A percentile compares a stretch with the other conserved stretches of the same genome.
Evolutionary conservation across 2,113 vertebrate genomes (phyloP).

Genomic region (Eleginops maclovinus): DNA sequence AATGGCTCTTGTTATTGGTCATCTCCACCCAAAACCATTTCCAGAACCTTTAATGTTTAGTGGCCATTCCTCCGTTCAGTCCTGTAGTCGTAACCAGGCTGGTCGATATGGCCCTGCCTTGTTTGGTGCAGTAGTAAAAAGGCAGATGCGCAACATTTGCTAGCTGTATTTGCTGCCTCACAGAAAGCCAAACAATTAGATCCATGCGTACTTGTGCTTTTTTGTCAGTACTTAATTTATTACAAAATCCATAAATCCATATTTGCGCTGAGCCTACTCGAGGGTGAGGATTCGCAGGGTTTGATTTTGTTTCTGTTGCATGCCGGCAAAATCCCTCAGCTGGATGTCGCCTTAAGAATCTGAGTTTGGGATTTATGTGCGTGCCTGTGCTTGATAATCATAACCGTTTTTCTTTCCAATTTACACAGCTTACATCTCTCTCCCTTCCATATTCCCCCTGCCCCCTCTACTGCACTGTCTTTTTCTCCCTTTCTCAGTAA

Average conservation of each 20-base stretch:
- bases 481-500: conserved; percentile 81
- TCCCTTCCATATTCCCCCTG: conserved; percentile 23
- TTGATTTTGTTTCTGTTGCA: conserved; percentile 40
- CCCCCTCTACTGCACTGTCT: conserved; percentile 26
- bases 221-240: conserved; percentile 23
- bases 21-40: conserved; percentile 3
- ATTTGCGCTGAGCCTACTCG: conserved; percentile 37
- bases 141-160: conserved; percentile 13
- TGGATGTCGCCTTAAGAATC: conserved; percentile 46
- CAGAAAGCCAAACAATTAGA: conserved; percentile 26
- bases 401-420: conserved; percentile 49
- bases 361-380: conserved; percentile 46
- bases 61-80: neutral
- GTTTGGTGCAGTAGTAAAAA: neutral
- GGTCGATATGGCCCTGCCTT: neutral
- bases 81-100: conserved; percentile 2
- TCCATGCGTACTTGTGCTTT: conserved; percentile 41
- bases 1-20: neutral
- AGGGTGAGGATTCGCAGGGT: conserved; percentile 42
- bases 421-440: conserved; percentile 43
- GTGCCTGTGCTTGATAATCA: conserved; percentile 35
- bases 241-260: conserved; percentile 34
- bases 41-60: conserved; percentile 1
- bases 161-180: conserved; percentile 3
- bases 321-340: conserved; percentile 49